phyloP scores from a whole-genome alignment of 2,113 vertebrate genomes.

The Cottus gobio region DNA sequence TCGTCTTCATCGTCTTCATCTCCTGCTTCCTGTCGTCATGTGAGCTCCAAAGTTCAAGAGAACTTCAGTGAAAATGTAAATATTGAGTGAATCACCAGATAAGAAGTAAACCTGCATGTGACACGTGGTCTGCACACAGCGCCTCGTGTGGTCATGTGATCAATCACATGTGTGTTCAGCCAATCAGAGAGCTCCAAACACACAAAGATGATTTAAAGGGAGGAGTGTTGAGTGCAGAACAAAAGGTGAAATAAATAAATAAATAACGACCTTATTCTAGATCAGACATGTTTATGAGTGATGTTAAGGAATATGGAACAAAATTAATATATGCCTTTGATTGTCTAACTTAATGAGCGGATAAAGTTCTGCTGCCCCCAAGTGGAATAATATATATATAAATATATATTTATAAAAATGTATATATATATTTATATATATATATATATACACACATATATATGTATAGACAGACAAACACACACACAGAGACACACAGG shows the following conservation, averaged over 20 bases:
- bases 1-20: no score
- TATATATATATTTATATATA: no score
- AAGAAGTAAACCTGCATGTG: slow-evolving; percentile 21
- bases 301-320: neutral
- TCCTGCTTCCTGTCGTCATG: no score
- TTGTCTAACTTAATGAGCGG: neutral
- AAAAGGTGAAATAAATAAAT: no score
- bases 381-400: neutral
- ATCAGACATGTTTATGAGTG: no score
- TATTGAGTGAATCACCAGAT: neutral
- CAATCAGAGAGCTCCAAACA: neutral
- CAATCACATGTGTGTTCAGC: slow-evolving; percentile 1
- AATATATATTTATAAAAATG: no score
- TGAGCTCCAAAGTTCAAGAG: neutral
- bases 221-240: no score
- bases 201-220: no score
- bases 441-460: no score
- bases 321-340: neutral
- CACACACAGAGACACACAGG: no score
- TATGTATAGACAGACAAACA: no score
- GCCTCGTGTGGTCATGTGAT: slow-evolving; percentile 13
- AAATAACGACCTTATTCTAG: no score
- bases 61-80: slow-evolving; percentile 1
- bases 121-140: neutral
- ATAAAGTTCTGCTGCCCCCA: slow-evolving; percentile 11